Base-by-base conservation (phyloP, 2,797 vertebrate species). In the Sandelia bainsii region DNA sequence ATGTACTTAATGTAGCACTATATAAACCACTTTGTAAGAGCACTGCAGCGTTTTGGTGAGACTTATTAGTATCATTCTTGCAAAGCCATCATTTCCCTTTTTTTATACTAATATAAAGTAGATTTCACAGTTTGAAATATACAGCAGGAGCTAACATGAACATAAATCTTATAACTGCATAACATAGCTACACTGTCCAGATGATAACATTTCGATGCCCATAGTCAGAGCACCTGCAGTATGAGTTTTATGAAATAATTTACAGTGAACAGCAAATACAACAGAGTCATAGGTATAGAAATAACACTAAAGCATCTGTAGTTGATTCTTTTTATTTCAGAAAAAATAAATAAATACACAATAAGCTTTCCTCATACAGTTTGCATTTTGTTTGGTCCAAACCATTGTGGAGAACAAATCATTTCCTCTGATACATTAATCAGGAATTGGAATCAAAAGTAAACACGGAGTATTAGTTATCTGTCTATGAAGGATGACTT, bases 21-120 rank as follows among this genome's bases (percentile, higher is more conserved):
- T 34, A 46, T 22, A 25, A 39, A 53, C 48, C 3, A 42, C 8
- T 42, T 19, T 51, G 14, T 3, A 40, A 5, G 14, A 50, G 25
- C 45, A 29, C 40, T 49, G n/a, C 56, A 14, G 17, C 11, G 44
- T 61, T 66, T 54, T 53, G 60, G 34, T 51, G 19, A 40, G 29
- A 34, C 23, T 19, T 46, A 5, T 32, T 16, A 32, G 12, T 40
- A 32, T 20, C 11, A 45, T 22, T 32, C 8, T 32, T 42, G 4
- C 14, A 27, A 45, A 34, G 13, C 2, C 34, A 8, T 14, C 12
- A 42, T 52, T 42, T 20, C 29, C 7, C 5, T 44, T 17, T 53
- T 16, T 14, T 37, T 12, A 27, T 34, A 44, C 9, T 32, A 2
- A 0, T 54, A 25, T 14, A 22, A 42, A 44, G 44, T 17, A 32